These are phyloP conservation scores for Argentina silus DNA, from an alignment of 2,797 vertebrate genomes.

Conservation along the genomic window DNA sequence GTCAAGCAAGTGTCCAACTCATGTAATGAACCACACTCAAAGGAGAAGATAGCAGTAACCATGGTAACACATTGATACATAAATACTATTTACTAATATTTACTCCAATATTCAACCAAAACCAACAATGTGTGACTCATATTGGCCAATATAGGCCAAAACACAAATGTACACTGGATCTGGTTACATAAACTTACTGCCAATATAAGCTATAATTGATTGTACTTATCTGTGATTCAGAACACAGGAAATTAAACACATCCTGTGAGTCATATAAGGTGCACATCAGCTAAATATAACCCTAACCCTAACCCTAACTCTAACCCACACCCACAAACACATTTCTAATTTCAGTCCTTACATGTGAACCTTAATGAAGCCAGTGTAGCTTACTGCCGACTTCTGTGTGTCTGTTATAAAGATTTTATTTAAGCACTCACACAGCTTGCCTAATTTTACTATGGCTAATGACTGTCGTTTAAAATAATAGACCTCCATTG, in stretches of 20 bases:
- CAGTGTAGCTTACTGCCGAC: constrained; percentile 45
- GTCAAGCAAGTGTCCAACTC: constrained; percentile 39
- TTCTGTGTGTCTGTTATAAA: constrained; percentile 76
- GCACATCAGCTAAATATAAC: constrained; percentile 66
- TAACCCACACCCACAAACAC: constrained; percentile 45
- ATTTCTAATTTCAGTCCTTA: constrained; percentile 60
- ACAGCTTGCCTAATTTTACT: constrained; percentile 85
- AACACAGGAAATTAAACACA: constrained; percentile 60
- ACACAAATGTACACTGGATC: background rate
- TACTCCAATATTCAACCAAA: background rate
- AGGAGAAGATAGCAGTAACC: background rate
- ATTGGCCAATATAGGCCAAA: constrained; percentile 13
- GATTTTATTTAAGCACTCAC: constrained; percentile 80
- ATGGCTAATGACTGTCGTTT: constrained; percentile 86
- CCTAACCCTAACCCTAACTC: constrained; percentile 59
- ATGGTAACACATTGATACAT: too few relatives aligned
- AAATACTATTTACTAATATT: background rate
- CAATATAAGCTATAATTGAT: constrained; percentile 51
- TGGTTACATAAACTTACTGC: background rate
- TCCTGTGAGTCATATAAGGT: constrained; percentile 56
- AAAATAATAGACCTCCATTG: constrained; percentile 87
- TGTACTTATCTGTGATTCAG: constrained; percentile 33
- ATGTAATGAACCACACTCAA: background rate
- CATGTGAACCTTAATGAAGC: constrained; percentile 71
- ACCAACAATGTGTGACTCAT: constrained; percentile 61